phyloP scores from a whole-genome alignment of 2,113 vertebrate species.

The Mugil cephalus region DNA sequence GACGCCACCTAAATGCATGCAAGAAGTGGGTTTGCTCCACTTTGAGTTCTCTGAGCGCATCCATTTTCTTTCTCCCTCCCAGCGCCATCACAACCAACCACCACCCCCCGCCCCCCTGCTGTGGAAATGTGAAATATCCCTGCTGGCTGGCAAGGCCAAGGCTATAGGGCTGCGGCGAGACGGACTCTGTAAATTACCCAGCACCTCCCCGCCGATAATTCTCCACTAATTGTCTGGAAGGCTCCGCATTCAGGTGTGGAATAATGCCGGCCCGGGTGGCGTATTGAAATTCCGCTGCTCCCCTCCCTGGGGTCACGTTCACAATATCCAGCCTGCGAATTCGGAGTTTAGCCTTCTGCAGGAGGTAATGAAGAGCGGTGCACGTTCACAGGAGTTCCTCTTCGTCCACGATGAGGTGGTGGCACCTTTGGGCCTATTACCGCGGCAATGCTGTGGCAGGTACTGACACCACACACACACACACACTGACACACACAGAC shows the following conservation, averaged over 20 bases:
- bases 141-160: conserved; percentile 50
- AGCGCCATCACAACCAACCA: conserved; percentile 26
- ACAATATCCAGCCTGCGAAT: conserved; percentile 68
- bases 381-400: conserved; percentile 66
- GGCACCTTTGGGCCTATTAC: conserved; percentile 81
- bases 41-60: conserved; percentile 53
- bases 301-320: conserved; percentile 72
- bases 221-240: conserved; percentile 80
- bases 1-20: conserved; percentile 64
- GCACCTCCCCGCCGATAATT: conserved; percentile 70
- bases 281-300: conserved; percentile 72
- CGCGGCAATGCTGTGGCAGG: conserved; percentile 66
- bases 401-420: conserved; percentile 45
- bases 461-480: conserved; percentile 54
- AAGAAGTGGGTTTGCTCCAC: conserved; percentile 65
- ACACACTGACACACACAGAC: conserved; percentile 67
- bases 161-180: conserved; percentile 60
- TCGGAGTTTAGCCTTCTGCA: conserved; percentile 71
- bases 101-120: conserved; percentile 21
- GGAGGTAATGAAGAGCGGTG: conserved; percentile 76
- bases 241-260: conserved; percentile 76
- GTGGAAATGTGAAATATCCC: conserved; percentile 68
- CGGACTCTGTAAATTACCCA: conserved; percentile 69
- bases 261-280: conserved; percentile 70
- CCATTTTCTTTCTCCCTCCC: conserved; percentile 56